phyloP scores from a whole-genome alignment of 1,140 invertebrate genomes.

The Drosophila burlai region DNA sequence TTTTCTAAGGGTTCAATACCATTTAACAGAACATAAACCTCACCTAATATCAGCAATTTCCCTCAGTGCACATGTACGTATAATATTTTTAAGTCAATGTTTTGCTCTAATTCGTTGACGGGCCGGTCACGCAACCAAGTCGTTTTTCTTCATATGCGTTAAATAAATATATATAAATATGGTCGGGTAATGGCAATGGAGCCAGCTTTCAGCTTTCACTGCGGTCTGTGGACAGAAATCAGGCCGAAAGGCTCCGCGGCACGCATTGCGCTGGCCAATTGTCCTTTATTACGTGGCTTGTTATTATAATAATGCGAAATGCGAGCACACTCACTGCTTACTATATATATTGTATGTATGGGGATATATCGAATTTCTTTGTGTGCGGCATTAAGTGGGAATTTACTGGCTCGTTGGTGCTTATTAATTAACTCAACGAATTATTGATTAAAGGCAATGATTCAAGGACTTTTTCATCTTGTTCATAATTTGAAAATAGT shows the following conservation, averaged over 20 bases:
- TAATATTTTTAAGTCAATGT: slow-evolving; percentile 49
- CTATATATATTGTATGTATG: background rate
- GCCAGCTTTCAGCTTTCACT: slow-evolving; percentile 49
- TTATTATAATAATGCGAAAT: slow-evolving; percentile 66
- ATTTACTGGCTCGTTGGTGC: slow-evolving; percentile 12
- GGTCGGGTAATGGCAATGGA: slow-evolving; percentile 26
- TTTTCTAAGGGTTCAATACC: background rate
- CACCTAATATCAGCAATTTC: background rate
- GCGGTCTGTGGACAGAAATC: slow-evolving; percentile 30
- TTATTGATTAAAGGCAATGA: slow-evolving; percentile 28
- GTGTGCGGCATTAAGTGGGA: slow-evolving; percentile 31
- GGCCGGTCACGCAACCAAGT: slow-evolving; percentile 69
- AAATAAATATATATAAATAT: slow-evolving; percentile 58
- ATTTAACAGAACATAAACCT: background rate
- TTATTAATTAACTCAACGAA: slow-evolving; percentile 18
- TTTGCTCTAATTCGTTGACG: slow-evolving; percentile 69
- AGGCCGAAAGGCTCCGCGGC: slow-evolving; percentile 44
- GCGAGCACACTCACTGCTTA: slow-evolving; percentile 31
- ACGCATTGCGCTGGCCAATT: slow-evolving; percentile 56
- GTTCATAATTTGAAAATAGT: background rate
- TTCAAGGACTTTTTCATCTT: slow-evolving; percentile 23
- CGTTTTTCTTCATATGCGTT: slow-evolving; percentile 79
- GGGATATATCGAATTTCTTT: slow-evolving; percentile 34
- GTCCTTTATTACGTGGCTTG: slow-evolving; percentile 65
- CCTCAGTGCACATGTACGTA: slow-evolving; percentile 25